phyloP scores from a whole-genome alignment of 2,888 invertebrate species.

The Euclidia mi region DNA sequence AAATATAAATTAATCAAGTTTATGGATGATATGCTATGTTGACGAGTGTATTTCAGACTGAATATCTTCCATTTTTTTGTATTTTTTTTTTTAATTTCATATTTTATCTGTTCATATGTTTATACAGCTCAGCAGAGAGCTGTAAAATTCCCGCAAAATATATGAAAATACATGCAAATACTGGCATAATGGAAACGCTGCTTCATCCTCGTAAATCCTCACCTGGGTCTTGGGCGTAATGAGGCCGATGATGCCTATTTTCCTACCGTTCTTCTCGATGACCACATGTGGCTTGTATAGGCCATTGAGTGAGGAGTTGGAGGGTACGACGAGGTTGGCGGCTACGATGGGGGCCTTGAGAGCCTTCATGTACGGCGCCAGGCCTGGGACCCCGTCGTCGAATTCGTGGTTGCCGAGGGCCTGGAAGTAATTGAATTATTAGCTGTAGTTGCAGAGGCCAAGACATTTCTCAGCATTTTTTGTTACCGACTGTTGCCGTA shows the following conservation, averaged over 20 bases:
- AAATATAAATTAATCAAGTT: too few relatives aligned
- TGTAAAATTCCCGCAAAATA: too few relatives aligned
- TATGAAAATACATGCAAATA: too few relatives aligned
- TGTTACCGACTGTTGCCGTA: too few relatives aligned
- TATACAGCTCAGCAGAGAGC: too few relatives aligned
- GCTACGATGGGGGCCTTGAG: constrained; percentile 92
- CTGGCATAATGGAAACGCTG: constrained; percentile 11
- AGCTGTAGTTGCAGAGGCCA: too few relatives aligned
- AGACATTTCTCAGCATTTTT: too few relatives aligned
- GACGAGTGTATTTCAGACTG: too few relatives aligned
- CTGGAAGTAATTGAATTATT: constrained; percentile 77
- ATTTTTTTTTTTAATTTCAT: too few relatives aligned
- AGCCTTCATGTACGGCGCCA: constrained; percentile 92
- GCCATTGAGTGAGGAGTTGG: constrained; percentile 91
- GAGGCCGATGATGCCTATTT: constrained; percentile 95
- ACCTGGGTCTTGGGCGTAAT: constrained; percentile 92
- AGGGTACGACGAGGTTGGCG: constrained; percentile 92
- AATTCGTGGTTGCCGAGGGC: constrained; percentile 97
- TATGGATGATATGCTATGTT: too few relatives aligned
- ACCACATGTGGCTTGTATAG: constrained; percentile 91
- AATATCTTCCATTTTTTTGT: too few relatives aligned
- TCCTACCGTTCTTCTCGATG: constrained; percentile 91
- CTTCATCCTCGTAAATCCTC: constrained; percentile 16
- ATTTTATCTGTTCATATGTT: too few relatives aligned
- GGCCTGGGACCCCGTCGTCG: constrained; percentile 92